Evolutionary conservation across 2,888 invertebrate species (phyloP), one percentile per base, ranked within the genome.

Genomic region (Agrilus cyanescens): DNA sequence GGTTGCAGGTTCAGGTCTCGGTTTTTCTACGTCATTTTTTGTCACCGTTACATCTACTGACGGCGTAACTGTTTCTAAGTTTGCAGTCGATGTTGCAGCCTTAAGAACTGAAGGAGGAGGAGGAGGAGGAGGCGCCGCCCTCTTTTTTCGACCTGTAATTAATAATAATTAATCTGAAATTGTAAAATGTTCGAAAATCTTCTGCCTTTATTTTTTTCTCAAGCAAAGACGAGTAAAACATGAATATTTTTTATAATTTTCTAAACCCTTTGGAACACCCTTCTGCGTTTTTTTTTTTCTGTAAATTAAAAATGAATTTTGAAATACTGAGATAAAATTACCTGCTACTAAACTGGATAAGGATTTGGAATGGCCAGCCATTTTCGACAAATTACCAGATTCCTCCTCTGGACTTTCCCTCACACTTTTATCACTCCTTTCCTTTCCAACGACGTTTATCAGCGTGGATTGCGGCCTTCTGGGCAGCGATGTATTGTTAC

Each of bases 91-190:
- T 50, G 49, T 56, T 47, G 58, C 50, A 25, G 60, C 53, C 48
- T 56, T 59, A 50, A 61, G 54, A 43, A 56, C 51, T 31, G 71
- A 68, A 10, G 72, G 72, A 13, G 71, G 70, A 20, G 73, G 74
- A 2, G 77, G 74, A 18, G 73, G 74, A 2, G 77, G 74, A 8
- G 72, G 73, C 3, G 78, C 75, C 10, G 73, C 71, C 52, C 74
- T 71, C 59, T 78, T 76, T 60, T 77, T 78, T 47, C 74, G 68
- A 56, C 72, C 75, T 71, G 59, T 33, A 53, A 58, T 38, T 47
- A 50, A 47, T 46, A 42, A 39, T 38, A 35, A 46, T 8, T n/a
- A n/a, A 12, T 6, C 14, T 32, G 10, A 20, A 20, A 5, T 13
- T 30, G 10, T 10, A 30, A 7, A 10, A 30, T 30, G 31, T 30